These are phyloP conservation scores for Sericinus montela DNA, from an alignment of 2,888 invertebrate genomes.

Conservation along the genomic window DNA sequence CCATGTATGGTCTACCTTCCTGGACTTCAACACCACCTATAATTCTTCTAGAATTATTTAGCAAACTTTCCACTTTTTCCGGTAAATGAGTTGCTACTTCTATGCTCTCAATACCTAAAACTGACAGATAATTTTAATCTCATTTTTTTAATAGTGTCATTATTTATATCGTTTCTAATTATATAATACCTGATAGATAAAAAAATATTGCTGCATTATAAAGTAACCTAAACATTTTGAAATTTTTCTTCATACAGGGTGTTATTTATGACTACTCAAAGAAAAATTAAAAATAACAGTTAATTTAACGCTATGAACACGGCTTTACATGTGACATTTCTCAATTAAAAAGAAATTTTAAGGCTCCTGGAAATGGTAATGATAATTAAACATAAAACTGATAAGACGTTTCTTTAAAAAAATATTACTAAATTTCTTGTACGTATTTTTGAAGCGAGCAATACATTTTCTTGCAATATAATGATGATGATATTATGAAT, in stretches of 20 bases:
- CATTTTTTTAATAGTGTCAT: not conserved
- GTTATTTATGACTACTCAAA: conserved; percentile 16
- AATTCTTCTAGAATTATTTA: conserved; percentile 55
- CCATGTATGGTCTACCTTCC: conserved; percentile 60
- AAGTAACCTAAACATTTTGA: conserved; percentile 20
- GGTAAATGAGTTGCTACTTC: conserved; percentile 52
- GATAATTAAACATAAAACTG: no score
- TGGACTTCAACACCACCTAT: conserved; percentile 52
- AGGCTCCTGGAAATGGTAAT: not conserved
- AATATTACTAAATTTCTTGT: no score
- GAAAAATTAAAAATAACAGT: conserved; percentile 19
- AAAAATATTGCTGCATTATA: conserved; percentile 32
- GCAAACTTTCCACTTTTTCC: conserved; percentile 34
- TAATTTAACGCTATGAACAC: conserved; percentile 31
- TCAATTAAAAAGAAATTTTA: not conserved
- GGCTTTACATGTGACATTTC: conserved; percentile 15
- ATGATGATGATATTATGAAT: no score
- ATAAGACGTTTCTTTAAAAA: no score
- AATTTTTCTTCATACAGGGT: conserved; percentile 1
- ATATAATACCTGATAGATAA: conserved; percentile 36
- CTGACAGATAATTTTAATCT: conserved; percentile 3
- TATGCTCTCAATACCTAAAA: conserved; percentile 43
- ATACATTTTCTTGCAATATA: no score
- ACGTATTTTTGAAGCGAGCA: no score
- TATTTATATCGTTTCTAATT: not conserved